Percentiles rank a stretch among this genome's conserved stretches.
Evolutionary conservation across 2,797 vertebrate species (phyloP).

Genomic region (Malacoraja senta): DNA sequence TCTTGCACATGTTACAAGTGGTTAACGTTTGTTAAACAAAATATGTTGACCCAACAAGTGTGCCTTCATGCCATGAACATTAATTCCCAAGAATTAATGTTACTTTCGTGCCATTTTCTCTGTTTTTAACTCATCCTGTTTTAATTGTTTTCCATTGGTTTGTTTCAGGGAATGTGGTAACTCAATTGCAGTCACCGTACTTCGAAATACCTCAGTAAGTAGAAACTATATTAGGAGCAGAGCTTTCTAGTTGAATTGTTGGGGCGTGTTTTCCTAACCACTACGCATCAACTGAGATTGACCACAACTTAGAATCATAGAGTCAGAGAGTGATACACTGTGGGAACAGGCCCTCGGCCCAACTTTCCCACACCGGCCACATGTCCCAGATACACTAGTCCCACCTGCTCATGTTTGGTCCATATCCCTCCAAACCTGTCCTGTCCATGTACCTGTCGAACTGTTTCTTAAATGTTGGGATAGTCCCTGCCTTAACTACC

Average conservation of each 20-base stretch:
- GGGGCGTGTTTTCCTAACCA: not conserved
- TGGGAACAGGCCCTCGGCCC: no score
- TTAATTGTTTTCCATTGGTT: constrained; percentile 38
- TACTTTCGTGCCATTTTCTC: not conserved
- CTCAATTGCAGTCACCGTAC: constrained; percentile 71
- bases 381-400: no score
- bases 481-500: no score
- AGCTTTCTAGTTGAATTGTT: not conserved
- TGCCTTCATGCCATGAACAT: not conserved
- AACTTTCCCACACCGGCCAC: no score
- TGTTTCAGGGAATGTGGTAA: constrained; percentile 74
- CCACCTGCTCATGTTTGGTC: no score
- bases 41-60: not conserved
- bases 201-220: constrained; percentile 73
- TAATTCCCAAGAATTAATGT: not conserved
- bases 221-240: constrained; percentile 37
- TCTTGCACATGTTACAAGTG: not conserved
- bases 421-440: no score
- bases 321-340: no score
- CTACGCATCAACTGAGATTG: not conserved
- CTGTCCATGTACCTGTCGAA: no score
- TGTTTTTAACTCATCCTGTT: constrained; percentile 30
- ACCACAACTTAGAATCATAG: no score
- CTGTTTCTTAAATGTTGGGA: no score
- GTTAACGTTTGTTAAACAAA: no score